Evolutionary conservation across 2,113 vertebrate species (phyloP).

Genomic region (Sander vitreus): DNA sequence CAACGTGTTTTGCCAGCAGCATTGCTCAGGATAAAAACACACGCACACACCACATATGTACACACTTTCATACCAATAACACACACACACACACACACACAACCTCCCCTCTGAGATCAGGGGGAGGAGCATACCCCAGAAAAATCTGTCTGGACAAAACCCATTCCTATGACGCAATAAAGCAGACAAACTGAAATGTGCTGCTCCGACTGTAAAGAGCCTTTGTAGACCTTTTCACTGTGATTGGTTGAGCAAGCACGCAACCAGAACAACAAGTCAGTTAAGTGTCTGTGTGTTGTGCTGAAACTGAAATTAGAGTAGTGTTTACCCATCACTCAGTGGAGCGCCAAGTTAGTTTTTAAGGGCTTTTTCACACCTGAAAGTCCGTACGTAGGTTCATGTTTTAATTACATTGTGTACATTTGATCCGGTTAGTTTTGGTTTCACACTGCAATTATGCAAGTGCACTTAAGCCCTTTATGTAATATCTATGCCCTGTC

Average conservation of each 20-base stretch:
- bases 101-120: background rate
- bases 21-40: conserved; percentile 1
- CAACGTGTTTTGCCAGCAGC: conserved; percentile 53
- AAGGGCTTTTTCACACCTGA: too few relatives aligned
- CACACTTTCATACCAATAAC: background rate
- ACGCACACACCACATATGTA: background rate
- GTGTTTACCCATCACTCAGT: background rate
- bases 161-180: conserved; percentile 54
- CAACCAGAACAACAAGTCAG: background rate
- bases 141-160: conserved; percentile 69
- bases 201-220: background rate
- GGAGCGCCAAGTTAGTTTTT: too few relatives aligned
- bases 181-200: background rate
- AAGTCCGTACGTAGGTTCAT: too few relatives aligned
- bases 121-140: conserved; percentile 28
- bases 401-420: too few relatives aligned
- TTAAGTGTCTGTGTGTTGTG: background rate
- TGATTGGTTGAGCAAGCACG: background rate
- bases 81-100: background rate
- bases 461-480: too few relatives aligned
- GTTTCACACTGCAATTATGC: too few relatives aligned
- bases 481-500: too few relatives aligned
- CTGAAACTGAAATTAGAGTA: background rate
- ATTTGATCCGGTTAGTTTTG: too few relatives aligned
- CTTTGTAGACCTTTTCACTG: background rate